Conservation (phyloP, 1,140 invertebrate species). For the Drosophila lacteicornis region DNA sequence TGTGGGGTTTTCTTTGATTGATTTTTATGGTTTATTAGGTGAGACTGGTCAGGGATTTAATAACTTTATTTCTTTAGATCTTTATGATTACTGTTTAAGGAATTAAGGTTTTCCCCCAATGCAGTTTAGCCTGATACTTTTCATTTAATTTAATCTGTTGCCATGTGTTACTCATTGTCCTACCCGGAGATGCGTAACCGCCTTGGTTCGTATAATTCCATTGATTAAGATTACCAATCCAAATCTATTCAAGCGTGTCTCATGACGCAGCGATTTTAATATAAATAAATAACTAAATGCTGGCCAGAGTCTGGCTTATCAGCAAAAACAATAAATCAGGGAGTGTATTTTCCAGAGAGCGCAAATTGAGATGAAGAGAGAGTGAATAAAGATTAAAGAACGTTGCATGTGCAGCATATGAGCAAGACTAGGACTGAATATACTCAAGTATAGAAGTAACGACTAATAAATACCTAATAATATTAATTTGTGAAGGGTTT, state of each 20-base stretch:
- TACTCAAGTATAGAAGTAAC: neutral
- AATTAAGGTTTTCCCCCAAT: neutral
- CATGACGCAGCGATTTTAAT: conserved; percentile 10
- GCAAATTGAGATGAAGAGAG: neutral
- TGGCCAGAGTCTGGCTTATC: conserved; percentile 9
- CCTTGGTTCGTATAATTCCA: conserved; percentile 1
- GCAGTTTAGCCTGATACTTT: no score
- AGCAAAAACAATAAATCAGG: conserved; percentile 13
- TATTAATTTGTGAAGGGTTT: neutral
- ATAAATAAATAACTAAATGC: conserved; percentile 13
- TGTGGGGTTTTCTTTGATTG: conserved; percentile 27
- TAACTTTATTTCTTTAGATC: neutral
- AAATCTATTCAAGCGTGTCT: conserved; percentile 17
- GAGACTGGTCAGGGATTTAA: neutral
- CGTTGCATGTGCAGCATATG: neutral
- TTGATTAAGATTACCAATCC: conserved; percentile 21
- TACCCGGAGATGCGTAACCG: conserved; percentile 24
- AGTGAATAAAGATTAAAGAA: neutral
- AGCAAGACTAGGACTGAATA: neutral
- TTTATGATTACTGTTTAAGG: neutral
- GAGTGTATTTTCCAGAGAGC: neutral
- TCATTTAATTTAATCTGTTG: conserved; percentile 19
- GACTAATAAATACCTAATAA: neutral
- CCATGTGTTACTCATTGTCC: conserved; percentile 6
- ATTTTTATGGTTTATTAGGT: neutral